A percentile compares a stretch with the other conserved stretches of the same genome.
Evolutionary conservation across 2,888 invertebrate genomes (phyloP).

Genomic region (Lumbricus terrestris): DNA sequence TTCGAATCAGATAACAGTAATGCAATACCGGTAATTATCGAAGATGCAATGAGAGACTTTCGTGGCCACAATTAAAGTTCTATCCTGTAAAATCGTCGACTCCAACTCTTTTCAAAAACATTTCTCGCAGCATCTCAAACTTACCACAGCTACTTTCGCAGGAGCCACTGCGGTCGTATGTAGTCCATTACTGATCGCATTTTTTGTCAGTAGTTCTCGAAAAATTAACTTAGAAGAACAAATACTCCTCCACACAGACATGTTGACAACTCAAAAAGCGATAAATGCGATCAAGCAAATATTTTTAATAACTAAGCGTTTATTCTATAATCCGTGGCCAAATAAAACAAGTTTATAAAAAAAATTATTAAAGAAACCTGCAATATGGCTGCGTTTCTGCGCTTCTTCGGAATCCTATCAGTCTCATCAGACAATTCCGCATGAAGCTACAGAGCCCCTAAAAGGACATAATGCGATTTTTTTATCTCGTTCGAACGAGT

Average conservation of each 20-base stretch:
- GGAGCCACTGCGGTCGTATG: conserved; percentile 3
- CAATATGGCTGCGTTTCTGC: background rate
- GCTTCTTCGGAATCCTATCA: background rate
- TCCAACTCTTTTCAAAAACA: background rate
- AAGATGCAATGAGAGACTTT: background rate
- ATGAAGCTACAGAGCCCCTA: too few species aligned
- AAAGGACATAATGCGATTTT: too few species aligned
- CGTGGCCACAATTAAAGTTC: background rate
- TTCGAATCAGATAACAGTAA: too few species aligned
- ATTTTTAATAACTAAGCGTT: too few species aligned
- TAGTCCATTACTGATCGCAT: background rate
- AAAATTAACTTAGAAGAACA: background rate
- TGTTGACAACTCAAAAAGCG: background rate
- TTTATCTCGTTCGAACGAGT: too few species aligned
- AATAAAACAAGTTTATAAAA: too few species aligned
- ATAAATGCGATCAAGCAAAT: too few species aligned
- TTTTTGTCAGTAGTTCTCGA: background rate
- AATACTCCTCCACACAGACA: background rate
- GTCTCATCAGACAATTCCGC: too few species aligned
- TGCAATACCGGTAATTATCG: background rate
- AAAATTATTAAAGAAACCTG: too few species aligned
- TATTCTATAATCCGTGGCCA: too few species aligned
- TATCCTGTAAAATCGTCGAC: background rate
- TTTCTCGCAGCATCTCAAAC: background rate
- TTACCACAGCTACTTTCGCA: conserved; percentile 26